Conservation (phyloP, 1,140 invertebrate species). For the Paraescarpia echinospica region DNA sequence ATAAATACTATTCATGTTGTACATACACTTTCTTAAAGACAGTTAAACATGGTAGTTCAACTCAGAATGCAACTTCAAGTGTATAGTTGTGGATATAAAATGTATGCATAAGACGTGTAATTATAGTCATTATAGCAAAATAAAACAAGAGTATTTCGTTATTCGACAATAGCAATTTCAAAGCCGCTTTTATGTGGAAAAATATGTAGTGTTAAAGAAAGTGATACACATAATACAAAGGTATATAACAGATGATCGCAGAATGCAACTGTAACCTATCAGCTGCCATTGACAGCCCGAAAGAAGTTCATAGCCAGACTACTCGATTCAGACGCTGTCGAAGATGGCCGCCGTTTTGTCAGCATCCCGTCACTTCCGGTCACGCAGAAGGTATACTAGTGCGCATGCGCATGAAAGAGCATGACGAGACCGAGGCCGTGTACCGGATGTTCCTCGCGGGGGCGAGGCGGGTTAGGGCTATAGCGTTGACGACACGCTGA, state of each 20-base stretch:
- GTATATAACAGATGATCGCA: too few species aligned
- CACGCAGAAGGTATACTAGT: neutral
- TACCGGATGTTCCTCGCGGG: neutral
- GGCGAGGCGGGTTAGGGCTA: neutral
- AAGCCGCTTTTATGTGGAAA: neutral
- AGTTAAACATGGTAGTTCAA: too few species aligned
- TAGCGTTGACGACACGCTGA: neutral
- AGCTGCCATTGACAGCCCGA: neutral
- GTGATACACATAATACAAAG: too few species aligned
- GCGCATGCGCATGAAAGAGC: neutral
- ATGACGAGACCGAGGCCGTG: neutral
- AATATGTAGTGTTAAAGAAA: too few species aligned
- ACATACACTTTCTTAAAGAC: too few species aligned
- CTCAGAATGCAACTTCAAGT: too few species aligned
- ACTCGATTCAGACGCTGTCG: neutral
- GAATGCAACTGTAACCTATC: neutral
- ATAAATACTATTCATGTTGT: too few species aligned
- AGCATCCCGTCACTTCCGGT: neutral
- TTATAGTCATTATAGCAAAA: too few species aligned
- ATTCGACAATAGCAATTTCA: neutral
- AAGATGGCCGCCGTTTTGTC: neutral
- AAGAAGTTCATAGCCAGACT: neutral
- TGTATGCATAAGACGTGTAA: too few species aligned
- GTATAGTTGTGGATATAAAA: too few species aligned
- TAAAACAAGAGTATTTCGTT: neutral